A percentile compares a stretch with the other conserved stretches of the same genome.
Evolutionary conservation across 2,113 vertebrate genomes (phyloP).

Genomic region (Laterallus jamaicensis): DNA sequence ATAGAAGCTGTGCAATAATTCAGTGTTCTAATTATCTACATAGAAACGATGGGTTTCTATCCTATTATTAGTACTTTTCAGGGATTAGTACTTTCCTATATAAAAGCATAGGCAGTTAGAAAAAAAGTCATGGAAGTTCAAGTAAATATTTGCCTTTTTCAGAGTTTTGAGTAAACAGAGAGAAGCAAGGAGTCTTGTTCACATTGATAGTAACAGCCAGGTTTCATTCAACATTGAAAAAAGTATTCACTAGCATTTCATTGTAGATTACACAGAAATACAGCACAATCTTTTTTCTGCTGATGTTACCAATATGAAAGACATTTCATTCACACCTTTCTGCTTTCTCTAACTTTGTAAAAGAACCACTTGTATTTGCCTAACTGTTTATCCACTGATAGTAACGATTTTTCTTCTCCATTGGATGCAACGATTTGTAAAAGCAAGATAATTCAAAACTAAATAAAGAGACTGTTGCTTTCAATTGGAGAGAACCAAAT

Average conservation of each 20-base stretch:
- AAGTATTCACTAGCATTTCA: neutral
- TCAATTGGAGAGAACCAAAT: constrained; percentile 18
- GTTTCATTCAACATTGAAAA: neutral
- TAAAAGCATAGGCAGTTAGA: neutral
- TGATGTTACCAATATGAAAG: neutral
- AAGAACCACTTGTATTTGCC: neutral
- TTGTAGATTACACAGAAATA: neutral
- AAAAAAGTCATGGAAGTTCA: neutral
- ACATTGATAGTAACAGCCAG: neutral
- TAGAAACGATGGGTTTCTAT: neutral
- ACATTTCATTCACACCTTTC: neutral
- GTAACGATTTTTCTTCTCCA: neutral
- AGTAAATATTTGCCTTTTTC: neutral
- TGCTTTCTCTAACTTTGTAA: neutral
- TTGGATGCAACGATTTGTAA: neutral
- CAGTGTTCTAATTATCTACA: neutral
- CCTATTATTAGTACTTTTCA: neutral
- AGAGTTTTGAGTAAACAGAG: neutral
- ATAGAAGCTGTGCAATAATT: neutral
- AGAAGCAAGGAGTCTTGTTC: neutral
- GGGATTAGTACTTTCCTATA: neutral
- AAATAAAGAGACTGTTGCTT: constrained; percentile 7
- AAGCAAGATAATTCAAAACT: neutral
- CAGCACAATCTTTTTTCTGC: neutral
- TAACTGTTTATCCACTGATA: neutral